Base-by-base conservation (phyloP, 2,888 invertebrate species). In the Drosophila imparisetae region DNA sequence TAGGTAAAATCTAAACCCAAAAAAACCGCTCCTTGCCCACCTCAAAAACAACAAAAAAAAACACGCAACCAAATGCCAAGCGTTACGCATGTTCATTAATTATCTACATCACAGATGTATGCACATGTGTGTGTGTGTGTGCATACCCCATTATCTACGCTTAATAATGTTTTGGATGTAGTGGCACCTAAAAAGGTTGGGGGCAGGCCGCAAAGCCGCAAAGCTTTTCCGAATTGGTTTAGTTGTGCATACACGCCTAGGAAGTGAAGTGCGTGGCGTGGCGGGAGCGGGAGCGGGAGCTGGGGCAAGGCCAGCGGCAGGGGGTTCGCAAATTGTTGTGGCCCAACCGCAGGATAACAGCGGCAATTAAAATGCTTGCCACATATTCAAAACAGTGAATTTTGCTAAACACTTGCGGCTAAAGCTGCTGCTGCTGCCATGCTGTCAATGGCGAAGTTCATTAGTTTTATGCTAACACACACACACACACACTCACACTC, bases 321-420 rank as follows among this genome's bases (percentile, higher is more conserved):
- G 24, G 27, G 13, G 38, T 29, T 32, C 32, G 30, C 53, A 78
- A 77, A 87, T 86, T 86, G 85, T 83, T 89, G 88, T 58, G 89
- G 89, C 75, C 71, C 70, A 79, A 80, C 89, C 89, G 65, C 89
- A 89, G 73, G 73, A 89, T 83, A 81, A 83, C 81, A 76, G 74
- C 69, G 73, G 68, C 81, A 86, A 86, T 86, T 86, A 84, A 84
- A 84, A 81, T 81, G 61, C 72, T 48, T 59, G 66, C 66, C 66
- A 61, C 68, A 75, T 45, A 55, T 66, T 59, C 63, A 66, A 73
- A 65, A 68, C 36, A 55, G 36, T 42, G 53, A 70, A 80, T 76
- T 78, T 73, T 67, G 74, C 79, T 86, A 83, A 85, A 83, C 86
- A 75, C 66, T 78, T 62, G 54, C 42, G 80, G 57, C 52, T 4